phyloP scores from a whole-genome alignment of 2,797 vertebrate species.

The Darevskia nairensis region DNA sequence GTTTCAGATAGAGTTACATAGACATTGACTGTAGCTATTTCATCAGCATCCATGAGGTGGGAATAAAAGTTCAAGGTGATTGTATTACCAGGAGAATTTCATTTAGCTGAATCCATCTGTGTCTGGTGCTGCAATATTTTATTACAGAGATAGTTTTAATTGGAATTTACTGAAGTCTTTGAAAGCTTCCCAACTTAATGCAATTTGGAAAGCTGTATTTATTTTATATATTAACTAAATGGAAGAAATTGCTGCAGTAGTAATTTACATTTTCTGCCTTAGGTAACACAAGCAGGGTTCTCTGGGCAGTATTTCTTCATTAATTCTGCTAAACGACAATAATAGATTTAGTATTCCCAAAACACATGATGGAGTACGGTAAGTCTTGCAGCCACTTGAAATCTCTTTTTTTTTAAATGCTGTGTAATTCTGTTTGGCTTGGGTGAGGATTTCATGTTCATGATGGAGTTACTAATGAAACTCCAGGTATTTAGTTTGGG shows the following conservation, averaged over 20 bases:
- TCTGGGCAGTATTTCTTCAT: conserved; percentile 55
- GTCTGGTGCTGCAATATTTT: conserved; percentile 41
- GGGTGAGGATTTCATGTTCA: conserved; percentile 23
- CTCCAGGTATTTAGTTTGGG: neutral
- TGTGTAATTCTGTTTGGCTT: conserved; percentile 32
- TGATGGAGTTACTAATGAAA: neutral
- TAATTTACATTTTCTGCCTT: conserved; percentile 56
- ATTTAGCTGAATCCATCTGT: conserved; percentile 33
- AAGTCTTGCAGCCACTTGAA: conserved; percentile 47
- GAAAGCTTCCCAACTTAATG: conserved; percentile 49
- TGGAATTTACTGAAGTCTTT: conserved; percentile 42
- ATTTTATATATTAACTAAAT: conserved; percentile 57
- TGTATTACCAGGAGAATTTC: conserved; percentile 23
- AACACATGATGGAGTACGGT: conserved; percentile 20
- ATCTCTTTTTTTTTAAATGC: conserved; percentile 34
- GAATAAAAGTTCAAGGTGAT: neutral
- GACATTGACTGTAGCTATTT: conserved; percentile 6
- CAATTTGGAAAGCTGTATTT: conserved; percentile 62
- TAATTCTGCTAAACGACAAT: conserved; percentile 67
- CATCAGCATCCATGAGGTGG: neutral
- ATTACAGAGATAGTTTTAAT: conserved; percentile 37
- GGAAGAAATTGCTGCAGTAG: conserved; percentile 51
- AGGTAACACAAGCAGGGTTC: conserved; percentile 40
- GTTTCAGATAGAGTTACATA: neutral
- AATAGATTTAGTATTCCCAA: conserved; percentile 66